Base-by-base conservation (phyloP, 1,140 invertebrate species). In the Glossosoma conforme region DNA sequence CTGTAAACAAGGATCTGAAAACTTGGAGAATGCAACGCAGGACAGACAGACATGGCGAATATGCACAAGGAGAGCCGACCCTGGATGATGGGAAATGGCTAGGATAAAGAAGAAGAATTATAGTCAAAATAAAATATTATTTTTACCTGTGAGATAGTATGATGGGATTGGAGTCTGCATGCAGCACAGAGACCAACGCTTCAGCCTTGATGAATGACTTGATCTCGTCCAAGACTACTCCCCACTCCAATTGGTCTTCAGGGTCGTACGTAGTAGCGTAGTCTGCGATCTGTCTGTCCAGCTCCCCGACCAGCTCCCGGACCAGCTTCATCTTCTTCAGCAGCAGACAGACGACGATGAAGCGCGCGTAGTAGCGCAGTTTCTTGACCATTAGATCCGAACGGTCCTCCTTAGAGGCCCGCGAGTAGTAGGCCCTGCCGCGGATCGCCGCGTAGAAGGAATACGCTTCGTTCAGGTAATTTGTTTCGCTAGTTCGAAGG, bases 301-400 rank as follows among this genome's bases (percentile, higher is more conserved):
- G 74, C 70, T 97, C 93, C 72, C 86, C 83, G 30, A 97, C 88
- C 50, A 98, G 74, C 68, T 98, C 94, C 36, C 86, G 78, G 32
- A 97, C 92, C 55, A 96, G 75, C 72, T 95, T 94, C 83, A 95
- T 92, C 68, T 92, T 92, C 70, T 94, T 95, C 36, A 97, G 77
- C 60, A 97, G 77, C 52, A 98, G 79, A 74, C 93, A 96, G 11
- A 97, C 94, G 18, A 97, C 93, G 62, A 97, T 97, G 69, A 96
- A 98, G 41, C 95, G 79, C 15, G 94, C 94, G 71, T 97, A 97
- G 66, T 96, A 98, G 40, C 95, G 79, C 15, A 98, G 73, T 71
- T 98, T 98, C 71, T 98, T 98, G 35, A 98, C 92, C 91, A 97
- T 96, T 51, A 98, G 71, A 67, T 97, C 94, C 54, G 91, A 91